Conservation (phyloP, 2,888 invertebrate species). For the Zootermopsis nevadensis region DNA sequence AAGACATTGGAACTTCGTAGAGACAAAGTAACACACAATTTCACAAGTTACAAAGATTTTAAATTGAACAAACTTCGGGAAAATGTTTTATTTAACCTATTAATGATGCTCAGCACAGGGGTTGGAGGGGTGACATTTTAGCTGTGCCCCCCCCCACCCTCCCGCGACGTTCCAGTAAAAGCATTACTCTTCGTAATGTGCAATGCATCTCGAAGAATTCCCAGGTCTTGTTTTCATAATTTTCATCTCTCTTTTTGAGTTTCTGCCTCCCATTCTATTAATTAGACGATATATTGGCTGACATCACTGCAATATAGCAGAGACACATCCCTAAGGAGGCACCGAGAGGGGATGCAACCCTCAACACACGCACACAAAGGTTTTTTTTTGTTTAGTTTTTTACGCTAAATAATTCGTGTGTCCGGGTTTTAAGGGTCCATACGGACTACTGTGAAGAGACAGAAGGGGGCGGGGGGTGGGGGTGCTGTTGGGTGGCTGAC, state of each 20-base stretch:
- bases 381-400: conserved; percentile 47
- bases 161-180: too few species aligned
- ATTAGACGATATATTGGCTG: conserved; percentile 44
- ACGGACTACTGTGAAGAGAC: conserved; percentile 40
- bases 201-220: neutral
- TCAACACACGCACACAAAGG: conserved; percentile 40
- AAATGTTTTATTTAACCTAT: neutral
- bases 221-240: neutral
- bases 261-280: conserved; percentile 43
- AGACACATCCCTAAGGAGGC: conserved; percentile 39
- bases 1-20: too few species aligned
- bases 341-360: conserved; percentile 29
- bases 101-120: neutral
- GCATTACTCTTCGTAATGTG: neutral
- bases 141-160: neutral
- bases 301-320: conserved; percentile 14
- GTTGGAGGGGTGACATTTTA: neutral
- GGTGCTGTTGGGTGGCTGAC: conserved; percentile 9
- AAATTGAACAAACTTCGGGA: too few species aligned
- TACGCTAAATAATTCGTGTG: conserved; percentile 52
- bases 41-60: too few species aligned
- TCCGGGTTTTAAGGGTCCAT: conserved; percentile 51
- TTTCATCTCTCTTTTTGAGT: conserved; percentile 27
- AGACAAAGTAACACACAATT: too few species aligned
- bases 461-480: conserved; percentile 3